Base-by-base conservation (phyloP, 2,797 vertebrate genomes). In the Hypotaenidia philippensis region DNA sequence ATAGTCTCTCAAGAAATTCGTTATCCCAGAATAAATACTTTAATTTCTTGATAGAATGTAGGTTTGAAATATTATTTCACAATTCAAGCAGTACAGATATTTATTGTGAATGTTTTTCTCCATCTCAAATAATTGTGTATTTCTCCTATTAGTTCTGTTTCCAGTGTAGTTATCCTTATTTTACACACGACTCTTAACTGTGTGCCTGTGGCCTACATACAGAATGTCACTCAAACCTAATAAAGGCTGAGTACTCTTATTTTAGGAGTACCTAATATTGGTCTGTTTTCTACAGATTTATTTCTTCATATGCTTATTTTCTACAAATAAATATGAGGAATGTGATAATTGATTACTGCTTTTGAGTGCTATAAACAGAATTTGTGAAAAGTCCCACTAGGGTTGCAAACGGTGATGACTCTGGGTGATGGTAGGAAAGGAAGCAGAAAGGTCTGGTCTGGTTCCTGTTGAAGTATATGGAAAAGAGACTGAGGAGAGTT, bases 1-100 rank as follows among this genome's bases (percentile, higher is more conserved):
- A 87, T 66, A 94, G 93, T 86, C 68, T 90, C 89, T 82, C 63
- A 68, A 63, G 86, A 91, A 93, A 93, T 74, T 96, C 52, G 94
- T 95, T 96, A 92, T 91, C 90, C 41, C n/a, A 55, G 83, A 92
- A 84, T 88, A 96, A 96, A 91, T 57, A 89, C n/a, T 65, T 88
- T 20, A 71, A 19, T 71, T 93, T 84, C 85, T 87, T 26, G 16
- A 66, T 44, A 66, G 82, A 89, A 64, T 52, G 16, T 61, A 26
- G 92, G 40, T 93, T 85, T 76, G 49, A 95, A 86, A 50, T 29
- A 45, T 71, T 87, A 49, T 65, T 86, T 70, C 60, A n/a, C 66
- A 79, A 47, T 89, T 84, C 50, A 52, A 75, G 75, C 44, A 32
- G 32, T 65, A 18, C n/a, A 52, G 31, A 20, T 79, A 52, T 82